These are phyloP conservation scores for Physeter macrocephalus DNA, from an alignment of 2,113 vertebrate genomes.

Conservation along the genomic window DNA sequence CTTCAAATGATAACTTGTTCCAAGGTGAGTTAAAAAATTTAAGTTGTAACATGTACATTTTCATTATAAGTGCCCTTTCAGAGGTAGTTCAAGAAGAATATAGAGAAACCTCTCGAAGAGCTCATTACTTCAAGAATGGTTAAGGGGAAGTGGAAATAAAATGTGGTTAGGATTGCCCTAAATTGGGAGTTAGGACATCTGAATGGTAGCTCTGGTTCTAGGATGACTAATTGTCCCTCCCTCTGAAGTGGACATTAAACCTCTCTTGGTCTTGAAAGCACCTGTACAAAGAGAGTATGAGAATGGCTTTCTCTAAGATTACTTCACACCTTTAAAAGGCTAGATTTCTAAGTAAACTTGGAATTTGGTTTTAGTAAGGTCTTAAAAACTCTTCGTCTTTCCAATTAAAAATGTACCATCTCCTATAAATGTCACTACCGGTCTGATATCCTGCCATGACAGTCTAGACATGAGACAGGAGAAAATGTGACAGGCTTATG, in stretches of 20 bases:
- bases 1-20: background rate
- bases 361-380: background rate
- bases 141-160: background rate
- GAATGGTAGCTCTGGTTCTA: background rate
- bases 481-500: slow-evolving; percentile 9
- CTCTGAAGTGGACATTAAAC: background rate
- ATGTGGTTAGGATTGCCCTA: background rate
- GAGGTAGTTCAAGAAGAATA: background rate
- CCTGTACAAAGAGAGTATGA: background rate
- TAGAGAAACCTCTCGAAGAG: background rate
- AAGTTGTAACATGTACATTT: background rate
- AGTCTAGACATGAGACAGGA: slow-evolving; percentile 35
- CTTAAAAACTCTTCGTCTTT: slow-evolving; percentile 37
- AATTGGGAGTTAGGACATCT: background rate
- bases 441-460: slow-evolving; percentile 23
- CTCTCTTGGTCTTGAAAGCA: background rate
- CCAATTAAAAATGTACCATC: slow-evolving; percentile 7
- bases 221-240: background rate
- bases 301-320: background rate
- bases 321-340: background rate
- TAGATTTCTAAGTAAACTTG: background rate
- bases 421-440: slow-evolving; percentile 42
- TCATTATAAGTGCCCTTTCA: background rate
- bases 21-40: background rate
- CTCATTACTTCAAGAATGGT: background rate